Percentiles rank a stretch among this genome's conserved stretches.
Conservation (phyloP, 92 coral and sea anemone species). For the Zoanthus gigantus region DNA sequence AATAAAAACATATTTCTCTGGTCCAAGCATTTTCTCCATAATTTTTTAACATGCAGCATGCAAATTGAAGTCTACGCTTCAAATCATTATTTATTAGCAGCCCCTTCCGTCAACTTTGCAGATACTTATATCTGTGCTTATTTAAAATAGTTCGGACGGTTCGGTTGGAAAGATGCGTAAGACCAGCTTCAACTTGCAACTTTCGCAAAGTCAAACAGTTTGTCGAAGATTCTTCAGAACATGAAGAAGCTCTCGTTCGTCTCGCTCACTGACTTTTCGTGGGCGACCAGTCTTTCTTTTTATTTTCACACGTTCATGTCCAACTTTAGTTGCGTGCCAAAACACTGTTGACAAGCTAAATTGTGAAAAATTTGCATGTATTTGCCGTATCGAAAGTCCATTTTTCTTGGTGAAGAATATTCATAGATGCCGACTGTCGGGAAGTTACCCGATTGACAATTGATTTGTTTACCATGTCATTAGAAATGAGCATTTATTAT, state of each 20-base stretch:
- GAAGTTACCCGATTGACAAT: neutral
- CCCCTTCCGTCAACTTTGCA: no score
- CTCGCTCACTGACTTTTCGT: neutral
- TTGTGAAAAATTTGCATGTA: slow-evolving; percentile 1
- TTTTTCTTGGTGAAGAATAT: neutral
- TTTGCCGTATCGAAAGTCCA: neutral
- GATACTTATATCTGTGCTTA: neutral
- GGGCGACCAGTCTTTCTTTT: slow-evolving; percentile 4
- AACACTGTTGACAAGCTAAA: slow-evolving; percentile 6
- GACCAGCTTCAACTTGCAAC: slow-evolving; percentile 8
- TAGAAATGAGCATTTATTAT: neutral
- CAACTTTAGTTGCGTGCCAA: neutral
- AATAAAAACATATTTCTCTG: neutral
- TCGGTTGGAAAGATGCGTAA: slow-evolving; percentile 1
- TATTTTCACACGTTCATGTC: neutral
- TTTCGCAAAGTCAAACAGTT: neutral
- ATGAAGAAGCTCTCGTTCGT: neutral
- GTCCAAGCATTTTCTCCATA: neutral
- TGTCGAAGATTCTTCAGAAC: neutral
- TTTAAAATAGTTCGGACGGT: neutral
- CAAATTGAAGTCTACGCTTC: no score
- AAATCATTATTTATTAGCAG: no score
- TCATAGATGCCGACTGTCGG: slow-evolving; percentile 3
- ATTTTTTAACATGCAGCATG: no score
- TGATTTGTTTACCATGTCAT: neutral